Base-by-base conservation (phyloP, 2,113 vertebrate species). In the Pteruthius melanotis region DNA sequence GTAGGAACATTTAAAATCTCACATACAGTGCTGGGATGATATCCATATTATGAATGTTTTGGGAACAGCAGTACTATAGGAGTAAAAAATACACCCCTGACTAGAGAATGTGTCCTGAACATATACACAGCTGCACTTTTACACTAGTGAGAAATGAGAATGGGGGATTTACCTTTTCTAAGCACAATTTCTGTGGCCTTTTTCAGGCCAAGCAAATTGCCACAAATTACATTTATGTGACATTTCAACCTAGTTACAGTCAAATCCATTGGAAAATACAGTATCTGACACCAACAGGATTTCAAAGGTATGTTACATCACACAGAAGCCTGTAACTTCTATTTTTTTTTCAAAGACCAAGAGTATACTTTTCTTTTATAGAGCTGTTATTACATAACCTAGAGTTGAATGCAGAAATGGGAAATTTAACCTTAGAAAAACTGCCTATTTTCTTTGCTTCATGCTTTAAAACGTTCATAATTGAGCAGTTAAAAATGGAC, bases 381-480 rank as follows among this genome's bases (percentile, higher is more conserved):
- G 83, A 86, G 50, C 65, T 79, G 49, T 92, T 94, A 93, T 84
- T 96, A 92, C 45, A 49, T 89, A 96, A 87, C 88, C 93, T 52
- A 50, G 90, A 52, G 3, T 44, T 87, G 83, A 92, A 92, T 2
- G 4, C 10, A 92, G 80, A 93, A 92, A 96, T 93, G 64, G 44
- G 82, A 90, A 92, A 94, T 89, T 64, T 89, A 92, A 94, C 94
- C 94, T 94, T 47, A 82, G 88, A 87, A 94, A 95, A 87, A 87
- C 68, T 71, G 72, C 23, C 85, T 71, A 64, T 96, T 95, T 96
- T 94, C 86, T 94, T 87, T 72, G 80, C 49, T 90, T 94, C 92
- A 65, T 78, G 80, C 56, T 94, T 89, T 89, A 90, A 96, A 84
- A 74, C 1, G 22, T 60, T 94, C 52, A 30, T 89, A 90, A 93